Base-by-base conservation (phyloP, 2,797 vertebrate genomes). In the Neopelma chrysocephalum region DNA sequence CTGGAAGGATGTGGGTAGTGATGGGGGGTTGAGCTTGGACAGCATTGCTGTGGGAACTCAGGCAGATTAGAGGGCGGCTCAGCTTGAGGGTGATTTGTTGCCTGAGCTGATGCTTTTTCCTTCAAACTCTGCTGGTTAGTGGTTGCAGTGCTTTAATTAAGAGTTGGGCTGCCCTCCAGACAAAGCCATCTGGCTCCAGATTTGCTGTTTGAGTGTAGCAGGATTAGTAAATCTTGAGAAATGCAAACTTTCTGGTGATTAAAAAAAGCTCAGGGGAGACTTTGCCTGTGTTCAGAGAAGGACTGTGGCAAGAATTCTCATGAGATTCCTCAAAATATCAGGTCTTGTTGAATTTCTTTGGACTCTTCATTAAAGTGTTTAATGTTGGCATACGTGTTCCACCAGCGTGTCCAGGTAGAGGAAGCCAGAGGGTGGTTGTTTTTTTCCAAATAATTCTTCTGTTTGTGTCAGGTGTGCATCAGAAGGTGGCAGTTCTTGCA, bases 311-410 rank as follows among this genome's bases (percentile, higher is more conserved):
- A 71, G 48, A 83, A 40, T 80, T 84, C 79, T 71, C 31, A 3
- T 47, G 75, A n/a, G 42, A 68, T 79, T 56, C 32, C 50, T 78
- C 36, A 45, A 45, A 68, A 38, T 15, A 18, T 27, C 13, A 50
- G 6, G 5, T 89, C 50, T 48, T 42, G 11, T 57, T 89, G 50
- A 3, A 3, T 81, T 71, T 89, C n/a, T 81, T 76, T 71, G 42
- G 57, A 26, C 61, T 71, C 15, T 51, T 58, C 16, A 29, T 56
- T 64, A 3, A 31, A 45, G 19, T 48, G 16, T 69, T 76, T 73
- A 3, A 15, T 54, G 6, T 19, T 50, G 51, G 19, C 21, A 7
- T 70, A 9, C 0, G 0, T 22, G 11, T 58, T 77, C 21, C 18
- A 66, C 26, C 14, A 20, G 40, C 29, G n/a, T 12, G 38, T n/a